Percentiles rank a stretch among this genome's conserved stretches.
Conservation (phyloP, 2,888 invertebrate genomes). For the Drosophila hamatofila region DNA sequence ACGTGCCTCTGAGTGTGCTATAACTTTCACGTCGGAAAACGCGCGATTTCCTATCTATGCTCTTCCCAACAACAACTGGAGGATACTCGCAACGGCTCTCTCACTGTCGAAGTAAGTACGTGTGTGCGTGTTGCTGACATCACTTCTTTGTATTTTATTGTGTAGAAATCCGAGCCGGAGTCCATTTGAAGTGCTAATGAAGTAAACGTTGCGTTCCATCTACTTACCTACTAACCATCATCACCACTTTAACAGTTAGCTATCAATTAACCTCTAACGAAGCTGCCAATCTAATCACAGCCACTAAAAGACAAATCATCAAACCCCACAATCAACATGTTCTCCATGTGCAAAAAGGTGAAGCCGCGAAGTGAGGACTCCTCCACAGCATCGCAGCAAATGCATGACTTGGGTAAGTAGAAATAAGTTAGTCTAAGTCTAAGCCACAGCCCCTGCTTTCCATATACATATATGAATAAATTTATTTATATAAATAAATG, state of each 20-base stretch:
- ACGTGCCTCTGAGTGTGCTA: slow-evolving; percentile 33
- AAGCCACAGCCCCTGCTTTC: slow-evolving; percentile 30
- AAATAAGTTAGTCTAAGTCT: not conserved
- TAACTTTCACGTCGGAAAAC: slow-evolving; percentile 59
- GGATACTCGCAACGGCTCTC: slow-evolving; percentile 48
- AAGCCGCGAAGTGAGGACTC: slow-evolving; percentile 81
- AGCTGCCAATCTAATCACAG: slow-evolving; percentile 59
- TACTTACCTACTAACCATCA: not conserved
- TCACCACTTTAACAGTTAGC: slow-evolving; percentile 19
- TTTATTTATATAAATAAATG: no score
- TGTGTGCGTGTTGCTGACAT: slow-evolving; percentile 48
- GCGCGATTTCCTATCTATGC: slow-evolving; percentile 54
- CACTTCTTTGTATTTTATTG: slow-evolving; percentile 40
- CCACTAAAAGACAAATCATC: slow-evolving; percentile 8
- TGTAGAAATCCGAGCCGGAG: not conserved
- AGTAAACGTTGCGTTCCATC: slow-evolving; percentile 14
- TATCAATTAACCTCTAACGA: slow-evolving; percentile 61
- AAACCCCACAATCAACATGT: slow-evolving; percentile 72
- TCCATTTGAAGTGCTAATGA: slow-evolving; percentile 24
- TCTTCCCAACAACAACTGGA: slow-evolving; percentile 19
- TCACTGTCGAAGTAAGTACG: slow-evolving; percentile 2
- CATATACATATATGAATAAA: not conserved
- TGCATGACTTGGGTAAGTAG: slow-evolving; percentile 79
- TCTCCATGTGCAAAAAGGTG: slow-evolving; percentile 85
- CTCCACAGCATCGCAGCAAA: slow-evolving; percentile 57